These are phyloP conservation scores for Phrynocephalus vlangalii DNA, from an alignment of 2,797 vertebrate species.

Conservation along the genomic window DNA sequence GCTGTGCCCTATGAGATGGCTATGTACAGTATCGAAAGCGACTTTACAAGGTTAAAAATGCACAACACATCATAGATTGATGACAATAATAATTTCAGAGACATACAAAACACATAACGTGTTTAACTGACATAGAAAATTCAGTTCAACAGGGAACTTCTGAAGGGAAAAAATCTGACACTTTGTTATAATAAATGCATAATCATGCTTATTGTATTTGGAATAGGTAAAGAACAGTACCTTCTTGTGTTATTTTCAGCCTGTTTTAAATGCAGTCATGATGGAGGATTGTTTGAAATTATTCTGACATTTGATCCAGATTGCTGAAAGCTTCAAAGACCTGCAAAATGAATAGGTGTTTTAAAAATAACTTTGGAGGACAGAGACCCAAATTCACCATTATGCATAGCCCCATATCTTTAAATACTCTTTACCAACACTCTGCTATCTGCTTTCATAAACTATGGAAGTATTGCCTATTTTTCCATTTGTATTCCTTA, in stretches of 20 bases:
- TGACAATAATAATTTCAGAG: background rate
- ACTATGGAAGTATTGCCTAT: background rate
- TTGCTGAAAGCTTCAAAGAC: conserved; percentile 72
- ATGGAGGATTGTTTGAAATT: conserved; percentile 76
- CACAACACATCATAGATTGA: background rate
- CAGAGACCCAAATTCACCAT: conserved; percentile 13
- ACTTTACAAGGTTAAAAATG: background rate
- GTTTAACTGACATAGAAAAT: background rate
- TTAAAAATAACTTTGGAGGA: conserved; percentile 49
- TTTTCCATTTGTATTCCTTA: too few species aligned
- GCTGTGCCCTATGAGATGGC: background rate
- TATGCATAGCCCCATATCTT: conserved; percentile 40
- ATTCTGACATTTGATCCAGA: conserved; percentile 63
- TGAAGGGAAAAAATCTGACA: background rate
- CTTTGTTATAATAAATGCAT: conserved; percentile 4
- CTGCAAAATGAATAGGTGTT: conserved; percentile 75
- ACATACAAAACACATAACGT: background rate
- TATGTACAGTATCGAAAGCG: background rate
- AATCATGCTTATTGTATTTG: background rate
- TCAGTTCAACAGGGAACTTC: background rate
- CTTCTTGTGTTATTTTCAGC: conserved; percentile 81
- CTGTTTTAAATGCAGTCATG: conserved; percentile 86
- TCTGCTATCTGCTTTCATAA: background rate
- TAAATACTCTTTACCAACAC: conserved; percentile 39
- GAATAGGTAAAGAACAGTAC: conserved; percentile 65